Percentiles rank a stretch among this genome's conserved stretches.
phyloP scores from a whole-genome alignment of 2,888 invertebrate species.

The Xiphydria camelus region DNA sequence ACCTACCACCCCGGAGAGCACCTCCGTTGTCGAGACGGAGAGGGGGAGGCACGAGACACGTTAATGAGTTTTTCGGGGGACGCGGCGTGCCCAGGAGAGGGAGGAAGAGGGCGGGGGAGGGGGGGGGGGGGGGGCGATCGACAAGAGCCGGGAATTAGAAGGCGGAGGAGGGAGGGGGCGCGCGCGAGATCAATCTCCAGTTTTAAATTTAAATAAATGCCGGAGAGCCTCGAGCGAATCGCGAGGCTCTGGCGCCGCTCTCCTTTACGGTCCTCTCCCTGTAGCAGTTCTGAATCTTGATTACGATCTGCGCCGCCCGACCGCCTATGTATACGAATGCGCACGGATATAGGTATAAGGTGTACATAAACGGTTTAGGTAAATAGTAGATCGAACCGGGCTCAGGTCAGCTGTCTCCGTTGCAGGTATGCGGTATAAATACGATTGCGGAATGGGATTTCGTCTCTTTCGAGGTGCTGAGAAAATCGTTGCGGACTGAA shows the following conservation, averaged over 20 bases:
- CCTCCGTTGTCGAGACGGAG: slow-evolving; percentile 2
- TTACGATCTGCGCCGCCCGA: no score
- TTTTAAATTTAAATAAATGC: slow-evolving; percentile 56
- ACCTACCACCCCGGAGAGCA: no score
- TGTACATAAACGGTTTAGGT: no score
- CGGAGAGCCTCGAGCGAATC: slow-evolving; percentile 38
- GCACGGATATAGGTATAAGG: no score
- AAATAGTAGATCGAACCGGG: no score
- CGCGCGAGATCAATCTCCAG: slow-evolving; percentile 45
- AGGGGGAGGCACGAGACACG: slow-evolving; percentile 38
- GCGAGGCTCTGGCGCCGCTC: slow-evolving; percentile 34
- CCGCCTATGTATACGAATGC: no score
- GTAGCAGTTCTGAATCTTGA: slow-evolving; percentile 6
- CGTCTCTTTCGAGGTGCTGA: no score
- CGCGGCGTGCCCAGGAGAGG: slow-evolving; percentile 47
- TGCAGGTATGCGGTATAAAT: no score
- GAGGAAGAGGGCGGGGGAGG: slow-evolving; percentile 41
- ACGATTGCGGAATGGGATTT: no score
- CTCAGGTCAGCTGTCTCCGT: no score
- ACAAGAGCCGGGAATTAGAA: slow-evolving; percentile 48
- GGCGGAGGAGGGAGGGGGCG: slow-evolving; percentile 23
- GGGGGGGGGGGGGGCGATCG: slow-evolving; percentile 42
- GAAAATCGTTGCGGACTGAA: no score
- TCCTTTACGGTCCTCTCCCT: slow-evolving; percentile 1
- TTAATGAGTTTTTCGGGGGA: slow-evolving; percentile 57